phyloP scores from a whole-genome alignment of 1,140 invertebrate genomes.

The Micrasema longulum region DNA sequence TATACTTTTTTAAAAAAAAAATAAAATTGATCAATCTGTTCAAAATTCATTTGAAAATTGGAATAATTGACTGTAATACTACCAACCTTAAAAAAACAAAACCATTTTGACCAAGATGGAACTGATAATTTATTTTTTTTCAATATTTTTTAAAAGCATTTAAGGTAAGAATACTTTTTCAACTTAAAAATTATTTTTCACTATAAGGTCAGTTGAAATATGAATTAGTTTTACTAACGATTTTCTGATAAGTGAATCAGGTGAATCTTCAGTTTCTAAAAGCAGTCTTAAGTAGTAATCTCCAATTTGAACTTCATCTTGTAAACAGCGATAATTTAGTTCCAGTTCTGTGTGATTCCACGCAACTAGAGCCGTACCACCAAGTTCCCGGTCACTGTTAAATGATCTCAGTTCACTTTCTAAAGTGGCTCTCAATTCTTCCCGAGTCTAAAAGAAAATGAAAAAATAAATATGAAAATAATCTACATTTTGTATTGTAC shows the following conservation, averaged over 20 bases:
- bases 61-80: no score
- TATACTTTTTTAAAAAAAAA: no score
- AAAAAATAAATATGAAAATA: conserved; percentile 45
- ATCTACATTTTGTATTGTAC: no score
- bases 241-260: conserved; percentile 87
- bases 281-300: conserved; percentile 97
- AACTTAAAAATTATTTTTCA: no score
- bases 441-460: conserved; percentile 79
- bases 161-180: no score
- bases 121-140: no score
- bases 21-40: no score
- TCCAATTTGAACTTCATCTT: conserved; percentile 97
- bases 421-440: conserved; percentile 92
- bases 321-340: conserved; percentile 91
- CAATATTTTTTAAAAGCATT: no score
- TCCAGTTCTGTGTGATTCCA: conserved; percentile 99
- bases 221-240: conserved; percentile 72
- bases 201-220: no score
- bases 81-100: no score
- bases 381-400: conserved; percentile 89
- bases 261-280: conserved; percentile 90
- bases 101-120: no score
- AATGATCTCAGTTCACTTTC: conserved; percentile 96
- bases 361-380: conserved; percentile 83
- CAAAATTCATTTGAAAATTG: no score